Evolutionary conservation across 2,888 invertebrate genomes (phyloP).

Genomic region (Orthosia gracilis): DNA sequence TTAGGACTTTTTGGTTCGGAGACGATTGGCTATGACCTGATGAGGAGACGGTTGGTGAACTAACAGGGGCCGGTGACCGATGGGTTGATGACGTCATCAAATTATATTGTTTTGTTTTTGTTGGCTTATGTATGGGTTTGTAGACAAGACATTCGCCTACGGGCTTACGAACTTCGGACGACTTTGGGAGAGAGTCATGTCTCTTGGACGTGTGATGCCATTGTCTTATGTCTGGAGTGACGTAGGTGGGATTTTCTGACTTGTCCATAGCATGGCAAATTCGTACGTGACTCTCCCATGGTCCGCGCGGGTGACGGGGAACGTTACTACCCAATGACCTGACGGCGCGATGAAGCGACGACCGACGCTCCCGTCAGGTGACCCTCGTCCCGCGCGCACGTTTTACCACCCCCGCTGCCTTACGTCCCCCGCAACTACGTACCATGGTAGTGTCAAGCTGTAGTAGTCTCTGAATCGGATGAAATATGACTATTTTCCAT

Average conservation of each 20-base stretch:
- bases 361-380: no score
- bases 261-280: not conserved
- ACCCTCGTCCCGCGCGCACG: no score
- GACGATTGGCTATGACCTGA: conserved; percentile 57
- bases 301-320: no score
- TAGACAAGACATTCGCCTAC: conserved; percentile 29
- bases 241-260: not conserved
- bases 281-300: no score
- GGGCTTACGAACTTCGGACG: not conserved
- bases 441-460: no score
- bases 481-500: no score
- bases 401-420: no score
- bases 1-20: conserved; percentile 43
- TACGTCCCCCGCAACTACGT: no score
- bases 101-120: conserved; percentile 55
- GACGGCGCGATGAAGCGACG: no score
- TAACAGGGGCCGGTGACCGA: conserved; percentile 61
- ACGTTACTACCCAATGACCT: no score
- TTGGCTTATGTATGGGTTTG: conserved; percentile 35
- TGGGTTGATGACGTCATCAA: conserved; percentile 57
- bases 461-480: no score
- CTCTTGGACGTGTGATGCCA: conserved; percentile 25
- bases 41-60: conserved; percentile 64
- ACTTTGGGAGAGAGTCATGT: conserved; percentile 16
- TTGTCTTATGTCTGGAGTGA: conserved; percentile 9